phyloP scores from a whole-genome alignment of 2,888 invertebrate genomes.

The Brassicogethes aeneus region DNA sequence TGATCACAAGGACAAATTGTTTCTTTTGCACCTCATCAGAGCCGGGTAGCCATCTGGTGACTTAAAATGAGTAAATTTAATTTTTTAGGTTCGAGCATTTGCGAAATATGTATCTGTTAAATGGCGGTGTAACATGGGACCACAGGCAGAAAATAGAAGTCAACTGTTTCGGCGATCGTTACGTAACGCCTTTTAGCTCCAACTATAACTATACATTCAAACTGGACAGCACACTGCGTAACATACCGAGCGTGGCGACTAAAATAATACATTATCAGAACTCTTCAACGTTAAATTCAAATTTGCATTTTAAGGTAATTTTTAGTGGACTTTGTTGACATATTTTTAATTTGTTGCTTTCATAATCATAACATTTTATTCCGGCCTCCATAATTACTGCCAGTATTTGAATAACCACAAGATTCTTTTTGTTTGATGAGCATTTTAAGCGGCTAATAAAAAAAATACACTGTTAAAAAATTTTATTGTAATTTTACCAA shows the following conservation, averaged over 20 bases:
- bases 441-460: too few relatives aligned
- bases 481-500: too few relatives aligned
- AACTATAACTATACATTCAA: slow-evolving; percentile 45
- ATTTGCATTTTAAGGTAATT: slow-evolving; percentile 44
- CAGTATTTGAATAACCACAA: too few relatives aligned
- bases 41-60: slow-evolving; percentile 2
- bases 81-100: slow-evolving; percentile 44
- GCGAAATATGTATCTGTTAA: slow-evolving; percentile 43
- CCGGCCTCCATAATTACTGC: too few relatives aligned
- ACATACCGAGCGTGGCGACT: slow-evolving; percentile 49
- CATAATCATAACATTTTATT: too few relatives aligned
- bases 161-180: slow-evolving; percentile 46
- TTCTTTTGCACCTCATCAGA: too few relatives aligned
- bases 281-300: slow-evolving; percentile 43
- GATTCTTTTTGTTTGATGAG: too few relatives aligned
- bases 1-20: too few relatives aligned
- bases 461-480: too few relatives aligned
- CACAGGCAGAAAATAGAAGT: slow-evolving; percentile 48
- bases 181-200: slow-evolving; percentile 36
- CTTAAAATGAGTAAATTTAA: neutral
- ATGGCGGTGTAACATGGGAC: slow-evolving; percentile 52
- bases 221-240: slow-evolving; percentile 49
- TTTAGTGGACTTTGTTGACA: too few relatives aligned
- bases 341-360: neutral
- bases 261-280: slow-evolving; percentile 49